Base-by-base conservation (phyloP, 2,888 invertebrate genomes). In the Stenoptilia bipunctidactyla region DNA sequence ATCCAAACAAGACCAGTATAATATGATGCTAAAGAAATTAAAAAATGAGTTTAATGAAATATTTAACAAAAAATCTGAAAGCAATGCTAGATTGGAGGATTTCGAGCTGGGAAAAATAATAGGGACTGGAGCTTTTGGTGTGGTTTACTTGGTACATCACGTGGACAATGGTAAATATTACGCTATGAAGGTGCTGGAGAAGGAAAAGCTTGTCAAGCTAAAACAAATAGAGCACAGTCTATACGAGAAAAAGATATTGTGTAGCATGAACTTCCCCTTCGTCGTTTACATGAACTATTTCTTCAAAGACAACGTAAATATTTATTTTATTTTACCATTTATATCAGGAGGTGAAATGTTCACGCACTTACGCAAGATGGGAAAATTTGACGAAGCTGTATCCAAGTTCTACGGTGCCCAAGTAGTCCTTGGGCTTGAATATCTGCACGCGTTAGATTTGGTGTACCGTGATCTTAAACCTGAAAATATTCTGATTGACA, bases 401-500 rank as follows among this genome's bases (percentile, higher is more conserved):
- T 86, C 94, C 0, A 90, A 90, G 57, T 97, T 97, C 82, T 98
- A 96, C 71, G 93, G 90, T 0, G 91, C 94, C 15, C 97, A 98
- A 85, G 93, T 97, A 1, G 86, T 93, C 38, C 73, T 98, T 45
- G 94, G 92, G 0, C 80, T 98, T 40, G 97, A 98, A 70, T 98
- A 97, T 71, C 80, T 98, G 38, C 97, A 98, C 66, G 86, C 88
- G 45, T 89, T 96, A 61, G 91, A 93, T 57, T 77, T 98, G 45
- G 86, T 97, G 13, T 97, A 97, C 67, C 87, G 97, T 25, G 96
- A 97, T 70, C 75, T 97, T 44, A 97, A 97, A 64, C 96, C 96
- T 0, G 96, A 97, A 73, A 97, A 97, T 67, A 90, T 97, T 44
- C 82, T 97, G 48, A 88, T 97, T 39, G 93, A 94, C 59, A 66